phyloP scores from a whole-genome alignment of 2,888 invertebrate genomes.

The Orchesellides sinensis region DNA sequence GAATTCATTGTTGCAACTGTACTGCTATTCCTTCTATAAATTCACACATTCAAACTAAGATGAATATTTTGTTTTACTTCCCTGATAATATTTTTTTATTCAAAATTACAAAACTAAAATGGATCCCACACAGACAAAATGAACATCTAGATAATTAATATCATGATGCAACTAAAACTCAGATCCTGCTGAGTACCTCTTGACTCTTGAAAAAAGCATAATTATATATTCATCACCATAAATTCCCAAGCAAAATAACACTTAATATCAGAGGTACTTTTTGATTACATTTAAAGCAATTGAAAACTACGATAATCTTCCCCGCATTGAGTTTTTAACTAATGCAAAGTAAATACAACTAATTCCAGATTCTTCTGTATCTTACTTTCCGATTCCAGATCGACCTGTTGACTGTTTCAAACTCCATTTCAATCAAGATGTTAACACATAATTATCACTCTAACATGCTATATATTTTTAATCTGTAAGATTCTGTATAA shows the following conservation, averaged over 20 bases:
- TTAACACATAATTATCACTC: constrained; percentile 10
- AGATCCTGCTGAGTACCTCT: constrained; percentile 69
- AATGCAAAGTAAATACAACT: not conserved
- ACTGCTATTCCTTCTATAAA: too few species aligned
- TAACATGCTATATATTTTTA: not conserved
- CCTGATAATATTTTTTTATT: not conserved
- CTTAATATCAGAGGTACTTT: constrained; percentile 54
- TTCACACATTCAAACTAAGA: too few species aligned
- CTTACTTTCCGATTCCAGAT: constrained; percentile 48
- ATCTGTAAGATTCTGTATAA: constrained; percentile 30
- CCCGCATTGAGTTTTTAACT: too few species aligned
- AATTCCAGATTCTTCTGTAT: not conserved
- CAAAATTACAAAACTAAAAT: not conserved
- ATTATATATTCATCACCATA: constrained; percentile 21
- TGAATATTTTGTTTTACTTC: too few species aligned
- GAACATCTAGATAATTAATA: constrained; percentile 12
- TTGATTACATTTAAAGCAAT: constrained; percentile 5
- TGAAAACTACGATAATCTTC: not conserved
- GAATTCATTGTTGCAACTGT: too few species aligned
- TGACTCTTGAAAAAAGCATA: not conserved
- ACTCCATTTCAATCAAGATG: constrained; percentile 38
- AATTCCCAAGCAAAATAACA: constrained; percentile 14
- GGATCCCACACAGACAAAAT: not conserved
- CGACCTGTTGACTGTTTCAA: constrained; percentile 9
- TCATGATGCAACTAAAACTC: constrained; percentile 50